Percentiles rank a stretch among this genome's conserved stretches.
These are phyloP conservation scores for Protodeltote pygarga DNA, from an alignment of 2,888 invertebrate species.

Conservation along the genomic window DNA sequence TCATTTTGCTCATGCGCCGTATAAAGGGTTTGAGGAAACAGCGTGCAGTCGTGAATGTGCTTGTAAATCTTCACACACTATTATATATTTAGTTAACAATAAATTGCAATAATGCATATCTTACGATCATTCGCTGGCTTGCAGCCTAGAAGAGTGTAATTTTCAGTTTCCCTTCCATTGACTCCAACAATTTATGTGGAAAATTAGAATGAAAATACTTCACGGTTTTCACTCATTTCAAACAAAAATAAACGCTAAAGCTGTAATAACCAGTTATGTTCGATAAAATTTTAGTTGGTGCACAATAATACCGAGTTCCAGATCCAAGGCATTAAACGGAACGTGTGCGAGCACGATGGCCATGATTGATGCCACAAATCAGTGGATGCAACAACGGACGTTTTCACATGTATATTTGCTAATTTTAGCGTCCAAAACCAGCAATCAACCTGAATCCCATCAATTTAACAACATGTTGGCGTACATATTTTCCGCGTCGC, in stretches of 20 bases:
- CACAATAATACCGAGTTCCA: conserved; percentile 20
- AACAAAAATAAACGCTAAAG: conserved; percentile 26
- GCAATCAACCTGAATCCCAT: conserved; percentile 61
- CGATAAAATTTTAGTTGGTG: conserved; percentile 29
- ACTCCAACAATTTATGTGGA: conserved; percentile 4
- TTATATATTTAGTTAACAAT: background rate
- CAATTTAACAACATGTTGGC: conserved; percentile 63
- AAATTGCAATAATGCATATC: conserved; percentile 1
- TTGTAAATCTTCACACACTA: conserved; percentile 2
- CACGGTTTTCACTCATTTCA: conserved; percentile 8
- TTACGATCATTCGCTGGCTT: conserved; percentile 18
- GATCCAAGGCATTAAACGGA: conserved; percentile 17
- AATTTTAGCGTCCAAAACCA: conserved; percentile 51
- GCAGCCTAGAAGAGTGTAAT: background rate
- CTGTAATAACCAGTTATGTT: conserved; percentile 17
- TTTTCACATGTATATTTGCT: conserved; percentile 50
- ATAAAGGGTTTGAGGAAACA: background rate
- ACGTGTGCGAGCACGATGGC: conserved; percentile 18
- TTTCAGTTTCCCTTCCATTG: conserved; percentile 10
- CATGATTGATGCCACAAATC: conserved; percentile 43
- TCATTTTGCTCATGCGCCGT: background rate
- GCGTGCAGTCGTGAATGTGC: background rate
- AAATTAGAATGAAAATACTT: conserved; percentile 8
- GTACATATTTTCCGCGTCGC: conserved; percentile 64
- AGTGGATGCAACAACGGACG: conserved; percentile 44